Base-by-base conservation (phyloP, 2,797 vertebrate species). In the Tachyglossus aculeatus region DNA sequence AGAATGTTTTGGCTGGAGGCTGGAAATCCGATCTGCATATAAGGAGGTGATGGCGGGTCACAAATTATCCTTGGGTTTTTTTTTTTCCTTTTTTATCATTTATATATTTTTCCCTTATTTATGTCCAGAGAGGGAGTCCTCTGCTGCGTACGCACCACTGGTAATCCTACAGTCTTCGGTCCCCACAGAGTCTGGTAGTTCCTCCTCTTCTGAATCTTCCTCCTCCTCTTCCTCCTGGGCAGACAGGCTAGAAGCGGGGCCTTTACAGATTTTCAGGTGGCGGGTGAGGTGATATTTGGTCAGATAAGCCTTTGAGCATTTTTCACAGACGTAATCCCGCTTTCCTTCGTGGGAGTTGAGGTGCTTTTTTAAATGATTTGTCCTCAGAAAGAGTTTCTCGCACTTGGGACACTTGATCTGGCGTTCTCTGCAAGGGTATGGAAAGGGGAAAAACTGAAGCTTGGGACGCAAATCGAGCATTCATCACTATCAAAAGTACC, bases 221-320 rank as follows among this genome's bases (percentile, higher is more conserved):
- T 89, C 88, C 11, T 95, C 93, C 7, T 95, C 95, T 0, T 93
- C 91, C 33, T 94, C 92, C 2, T 85, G 92, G 13, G 90, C 81
- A 3, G 89, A 90, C 11, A 91, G 85, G 31, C 82, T 81, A 22
- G 82, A 92, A 59, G 94, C 95, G 22, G 96, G 97, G 19, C 97
- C 97, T 89, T 98, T 99, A 89, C 98, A 99, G 86, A 98, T 98
- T 90, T 99, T 99, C 71, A 99, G 93, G 90, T 99, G 98, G 14
- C 98, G 94, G 3, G 98, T 98, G 75, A 99, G 96, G 90, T 99
- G 98, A 62, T 99, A 99, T 77, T 99, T 98, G 68, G 98, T 99
- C 82, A 99, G 95, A 72, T 99, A 99, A 75, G 96, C 98, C 85
- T 99, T 99, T 75, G 96, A 95, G 81, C 98, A 99, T 83, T 99